Percentiles rank a stretch among this genome's conserved stretches.
These are phyloP conservation scores for Nothobranchius furzeri DNA, from an alignment of 2,113 vertebrate species.

Conservation along the genomic window DNA sequence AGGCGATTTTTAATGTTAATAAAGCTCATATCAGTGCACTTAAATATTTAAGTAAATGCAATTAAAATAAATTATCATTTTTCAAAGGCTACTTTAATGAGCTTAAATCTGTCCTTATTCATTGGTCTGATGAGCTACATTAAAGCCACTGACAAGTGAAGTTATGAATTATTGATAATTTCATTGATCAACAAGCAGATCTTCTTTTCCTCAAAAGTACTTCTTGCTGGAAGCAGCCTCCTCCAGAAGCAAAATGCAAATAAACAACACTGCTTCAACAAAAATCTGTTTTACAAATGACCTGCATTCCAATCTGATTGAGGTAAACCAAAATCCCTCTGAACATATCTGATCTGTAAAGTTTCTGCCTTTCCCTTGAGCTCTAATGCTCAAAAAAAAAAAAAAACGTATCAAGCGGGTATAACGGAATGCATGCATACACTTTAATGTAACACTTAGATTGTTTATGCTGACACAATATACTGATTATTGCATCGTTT, in stretches of 20 bases:
- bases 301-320: not conserved
- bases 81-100: not conserved
- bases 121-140: not conserved
- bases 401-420: not conserved
- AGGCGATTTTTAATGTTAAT: too few species aligned
- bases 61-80: not conserved
- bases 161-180: not conserved
- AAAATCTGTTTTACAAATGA: constrained; percentile 1
- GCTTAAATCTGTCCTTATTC: not conserved
- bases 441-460: too few species aligned
- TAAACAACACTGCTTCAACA: not conserved
- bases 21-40: too few species aligned
- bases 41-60: too few species aligned
- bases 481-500: too few species aligned
- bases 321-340: not conserved
- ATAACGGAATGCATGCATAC: too few species aligned
- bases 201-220: not conserved
- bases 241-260: not conserved
- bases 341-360: not conserved
- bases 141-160: not conserved
- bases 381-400: not conserved
- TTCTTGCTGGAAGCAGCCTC: not conserved
- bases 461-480: too few species aligned
- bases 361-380: not conserved
- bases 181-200: not conserved